Percentiles rank a stretch among this genome's conserved stretches.
Conservation (phyloP, 2,113 vertebrate species). For the Thamnaconus septentrionalis region DNA sequence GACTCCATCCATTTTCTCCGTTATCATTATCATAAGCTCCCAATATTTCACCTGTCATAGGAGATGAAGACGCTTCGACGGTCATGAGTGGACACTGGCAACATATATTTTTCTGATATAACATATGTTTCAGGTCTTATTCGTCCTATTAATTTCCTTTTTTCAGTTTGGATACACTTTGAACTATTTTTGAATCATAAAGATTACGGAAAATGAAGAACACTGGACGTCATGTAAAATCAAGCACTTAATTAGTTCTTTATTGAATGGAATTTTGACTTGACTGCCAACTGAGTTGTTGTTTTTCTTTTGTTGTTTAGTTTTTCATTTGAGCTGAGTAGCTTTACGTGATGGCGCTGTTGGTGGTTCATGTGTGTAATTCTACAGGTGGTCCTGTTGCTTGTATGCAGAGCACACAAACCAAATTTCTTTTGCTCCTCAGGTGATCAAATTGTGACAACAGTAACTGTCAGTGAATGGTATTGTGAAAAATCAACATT, state of each 20-base stretch:
- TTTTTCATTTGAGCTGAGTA: slow-evolving; percentile 5
- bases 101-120: too few species aligned
- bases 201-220: neutral
- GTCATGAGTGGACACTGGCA: too few species aligned
- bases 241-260: neutral
- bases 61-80: too few species aligned
- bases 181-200: too few species aligned
- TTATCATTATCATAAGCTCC: neutral
- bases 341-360: neutral
- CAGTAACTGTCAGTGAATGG: slow-evolving; percentile 40
- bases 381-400: slow-evolving; percentile 11
- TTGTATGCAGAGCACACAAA: slow-evolving; percentile 35
- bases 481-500: slow-evolving; percentile 42
- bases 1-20: neutral
- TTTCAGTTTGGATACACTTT: too few species aligned
- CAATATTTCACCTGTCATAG: too few species aligned
- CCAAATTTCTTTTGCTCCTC: slow-evolving; percentile 15
- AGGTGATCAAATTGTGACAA: slow-evolving; percentile 34
- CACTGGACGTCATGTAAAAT: slow-evolving; percentile 7
- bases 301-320: neutral
- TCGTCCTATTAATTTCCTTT: too few species aligned
- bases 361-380: slow-evolving; percentile 1
- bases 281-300: neutral
- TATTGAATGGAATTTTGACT: neutral
- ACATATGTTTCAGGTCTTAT: too few species aligned